A percentile compares a stretch with the other conserved stretches of the same genome.
phyloP scores from a whole-genome alignment of 2,888 invertebrate genomes.

The Dicyrtomina minuta region DNA sequence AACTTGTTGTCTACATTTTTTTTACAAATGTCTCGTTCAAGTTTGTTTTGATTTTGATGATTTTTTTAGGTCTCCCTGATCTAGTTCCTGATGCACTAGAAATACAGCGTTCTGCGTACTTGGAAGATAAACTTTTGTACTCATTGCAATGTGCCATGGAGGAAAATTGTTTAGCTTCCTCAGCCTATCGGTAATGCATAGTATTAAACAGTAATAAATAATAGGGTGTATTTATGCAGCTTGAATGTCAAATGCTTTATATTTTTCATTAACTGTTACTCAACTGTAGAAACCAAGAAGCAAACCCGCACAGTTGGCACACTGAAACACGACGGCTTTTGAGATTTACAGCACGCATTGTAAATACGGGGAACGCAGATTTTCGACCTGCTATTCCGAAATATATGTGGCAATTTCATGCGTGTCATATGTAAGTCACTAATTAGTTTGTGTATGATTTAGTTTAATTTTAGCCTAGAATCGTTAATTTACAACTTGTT shows the following conservation, averaged over 20 bases:
- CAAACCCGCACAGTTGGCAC: constrained; percentile 72
- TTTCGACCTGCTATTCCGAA: constrained; percentile 87
- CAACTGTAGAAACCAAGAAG: constrained; percentile 65
- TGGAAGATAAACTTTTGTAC: constrained; percentile 83
- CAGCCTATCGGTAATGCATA: constrained; percentile 78
- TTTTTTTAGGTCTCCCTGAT: constrained; percentile 71
- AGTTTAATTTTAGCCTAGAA: no score
- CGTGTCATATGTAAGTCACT: constrained; percentile 84
- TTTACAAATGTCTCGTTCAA: not conserved
- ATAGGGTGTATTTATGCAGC: no score
- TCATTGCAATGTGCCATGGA: constrained; percentile 94
- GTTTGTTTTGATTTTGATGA: no score
- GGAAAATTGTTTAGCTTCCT: constrained; percentile 85
- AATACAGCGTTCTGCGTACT: constrained; percentile 75
- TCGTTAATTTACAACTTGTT: no score
- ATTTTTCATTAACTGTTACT: no score
- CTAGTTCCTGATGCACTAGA: constrained; percentile 77
- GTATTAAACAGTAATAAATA: no score
- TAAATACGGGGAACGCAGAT: constrained; percentile 86
- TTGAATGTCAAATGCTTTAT: no score
- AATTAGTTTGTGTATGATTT: no score
- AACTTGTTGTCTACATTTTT: not conserved
- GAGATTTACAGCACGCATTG: constrained; percentile 87
- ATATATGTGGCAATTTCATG: constrained; percentile 94
- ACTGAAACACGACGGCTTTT: constrained; percentile 77